Conservation (phyloP, 2,113 vertebrate species). For the Blennius ocellaris region DNA sequence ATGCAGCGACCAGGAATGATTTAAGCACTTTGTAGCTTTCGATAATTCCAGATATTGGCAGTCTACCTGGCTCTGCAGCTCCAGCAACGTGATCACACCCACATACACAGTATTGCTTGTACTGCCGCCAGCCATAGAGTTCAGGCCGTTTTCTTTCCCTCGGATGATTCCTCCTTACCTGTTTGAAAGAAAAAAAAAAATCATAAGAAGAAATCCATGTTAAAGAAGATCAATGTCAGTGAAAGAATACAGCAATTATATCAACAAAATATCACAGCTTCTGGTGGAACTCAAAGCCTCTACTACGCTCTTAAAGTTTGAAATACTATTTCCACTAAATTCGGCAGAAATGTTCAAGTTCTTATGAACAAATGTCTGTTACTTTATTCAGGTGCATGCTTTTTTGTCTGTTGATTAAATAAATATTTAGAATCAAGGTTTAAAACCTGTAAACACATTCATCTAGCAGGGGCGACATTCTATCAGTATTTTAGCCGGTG, state of each 20-base stretch:
- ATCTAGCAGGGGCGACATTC: too few species aligned
- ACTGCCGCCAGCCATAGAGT: slow-evolving; percentile 33
- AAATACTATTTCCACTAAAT: too few species aligned
- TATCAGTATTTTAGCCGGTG: not conserved
- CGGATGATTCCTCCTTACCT: slow-evolving; percentile 35
- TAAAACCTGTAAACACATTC: not conserved
- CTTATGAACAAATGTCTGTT: too few species aligned
- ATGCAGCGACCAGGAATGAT: slow-evolving; percentile 7
- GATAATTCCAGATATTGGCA: slow-evolving; percentile 45
- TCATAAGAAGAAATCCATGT: not conserved
- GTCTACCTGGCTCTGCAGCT: slow-evolving; percentile 44
- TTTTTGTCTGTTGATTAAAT: not conserved
- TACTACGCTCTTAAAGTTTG: not conserved
- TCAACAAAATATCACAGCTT: slow-evolving; percentile 28
- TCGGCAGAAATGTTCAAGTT: too few species aligned
- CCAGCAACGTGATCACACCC: slow-evolving; percentile 40
- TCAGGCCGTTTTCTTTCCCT: slow-evolving; percentile 28
- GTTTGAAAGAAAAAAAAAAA: slow-evolving; percentile 24
- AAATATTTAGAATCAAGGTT: not conserved
- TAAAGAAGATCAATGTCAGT: slow-evolving; percentile 36
- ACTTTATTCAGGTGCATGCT: too few species aligned
- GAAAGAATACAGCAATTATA: slow-evolving; percentile 23
- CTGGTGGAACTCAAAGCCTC: slow-evolving; percentile 12
- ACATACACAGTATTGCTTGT: slow-evolving; percentile 40
- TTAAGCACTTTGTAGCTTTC: slow-evolving; percentile 26